Base-by-base conservation (phyloP, 2,888 invertebrate species). In the Drosophila monieri region DNA sequence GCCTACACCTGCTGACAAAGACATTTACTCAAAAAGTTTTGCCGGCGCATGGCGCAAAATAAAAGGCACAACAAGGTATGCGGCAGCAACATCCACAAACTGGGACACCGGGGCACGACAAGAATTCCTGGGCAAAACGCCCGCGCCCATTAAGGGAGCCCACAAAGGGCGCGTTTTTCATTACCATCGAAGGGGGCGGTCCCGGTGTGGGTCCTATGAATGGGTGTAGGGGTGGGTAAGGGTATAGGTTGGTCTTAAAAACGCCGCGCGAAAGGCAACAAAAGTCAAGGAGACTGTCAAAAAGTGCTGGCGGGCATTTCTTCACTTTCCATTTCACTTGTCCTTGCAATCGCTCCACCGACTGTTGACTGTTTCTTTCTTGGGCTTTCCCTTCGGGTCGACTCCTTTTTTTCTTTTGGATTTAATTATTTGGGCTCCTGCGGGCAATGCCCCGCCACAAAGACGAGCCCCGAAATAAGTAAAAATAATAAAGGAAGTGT, bases 1-100 rank as follows among this genome's bases (percentile, higher is more conserved):
- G 68, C 27, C 77, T 79, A 83, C 84, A 88, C 86, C 88, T 84
- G 84, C 84, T 84, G 84, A 84, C 84, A 84, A 84, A 84, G 84
- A 84, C 84, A 84, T 84, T 84, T 88, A 88, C 84, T 88, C 84
- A 84, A 88, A 84, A 84, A 88, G 73, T 88, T 80, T 88, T 53
- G 56, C 46, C 59, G 74, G 68, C 76, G 57, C 68, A 57, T 15
- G 65, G 80, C 77, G 58, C 61, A 80, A 84, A 84, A 80, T 72
- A 81, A 77, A 72, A 79, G 74, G 72, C 62, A 62, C 51, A 69
- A 68, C 68, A 68, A 58, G 68, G 67, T 68, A 67, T 67, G 64
- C 61, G 60, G 60, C 60, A 65, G 32, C 68, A 64, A 61, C 56
- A 70, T 62, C 51, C 39, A 61, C 66, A 57, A 57, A 59, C 71